These are phyloP conservation scores for Craterocephalus amniculus DNA, from an alignment of 2,797 vertebrate genomes.

Conservation along the genomic window DNA sequence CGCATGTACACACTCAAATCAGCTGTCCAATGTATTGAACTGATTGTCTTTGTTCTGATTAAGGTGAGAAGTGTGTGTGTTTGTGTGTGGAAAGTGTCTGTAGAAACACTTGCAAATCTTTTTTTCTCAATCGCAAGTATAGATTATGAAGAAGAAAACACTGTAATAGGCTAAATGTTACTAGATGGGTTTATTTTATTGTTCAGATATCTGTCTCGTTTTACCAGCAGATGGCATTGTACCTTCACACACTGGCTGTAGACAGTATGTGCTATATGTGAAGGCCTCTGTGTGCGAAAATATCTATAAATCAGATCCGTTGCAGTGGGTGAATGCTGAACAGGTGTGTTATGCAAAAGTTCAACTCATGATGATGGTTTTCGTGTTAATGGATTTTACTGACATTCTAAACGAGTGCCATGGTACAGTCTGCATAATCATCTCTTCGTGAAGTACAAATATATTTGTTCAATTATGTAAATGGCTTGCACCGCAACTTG, in stretches of 20 bases:
- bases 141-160: background rate
- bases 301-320: slow-evolving; percentile 12
- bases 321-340: slow-evolving; percentile 11
- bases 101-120: background rate
- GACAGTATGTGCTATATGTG: slow-evolving; percentile 6
- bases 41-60: slow-evolving; percentile 36
- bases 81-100: background rate
- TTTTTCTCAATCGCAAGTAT: slow-evolving; percentile 1
- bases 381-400: slow-evolving; percentile 32
- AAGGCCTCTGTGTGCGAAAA: slow-evolving; percentile 20
- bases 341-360: slow-evolving; percentile 38
- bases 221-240: slow-evolving; percentile 81
- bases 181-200: background rate
- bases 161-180: background rate
- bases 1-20: slow-evolving; percentile 13
- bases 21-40: slow-evolving; percentile 27
- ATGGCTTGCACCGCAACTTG: background rate
- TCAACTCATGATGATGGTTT: slow-evolving; percentile 25
- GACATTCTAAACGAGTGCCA: background rate
- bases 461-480: background rate
- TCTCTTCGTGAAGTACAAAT: slow-evolving; percentile 16
- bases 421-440: background rate
- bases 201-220: slow-evolving; percentile 7
- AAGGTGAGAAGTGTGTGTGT: slow-evolving; percentile 61
- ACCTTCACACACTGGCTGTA: slow-evolving; percentile 47